Percentiles rank a stretch among this genome's conserved stretches.
Evolutionary conservation across 1,140 invertebrate genomes (phyloP).

Genomic region (Plutomurus gul): DNA sequence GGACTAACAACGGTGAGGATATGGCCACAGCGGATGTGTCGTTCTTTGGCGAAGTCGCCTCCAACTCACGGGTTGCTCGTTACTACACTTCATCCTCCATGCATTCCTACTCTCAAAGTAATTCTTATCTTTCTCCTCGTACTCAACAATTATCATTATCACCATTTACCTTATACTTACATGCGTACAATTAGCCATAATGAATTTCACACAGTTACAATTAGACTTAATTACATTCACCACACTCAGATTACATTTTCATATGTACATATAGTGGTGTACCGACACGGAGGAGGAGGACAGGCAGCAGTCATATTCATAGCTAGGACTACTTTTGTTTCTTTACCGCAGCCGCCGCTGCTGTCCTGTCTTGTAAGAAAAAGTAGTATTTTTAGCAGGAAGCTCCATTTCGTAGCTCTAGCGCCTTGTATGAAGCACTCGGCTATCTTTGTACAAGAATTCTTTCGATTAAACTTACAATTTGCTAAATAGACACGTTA

Average conservation of each 20-base stretch:
- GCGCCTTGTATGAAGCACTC: too few relatives aligned
- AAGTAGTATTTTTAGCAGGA: too few relatives aligned
- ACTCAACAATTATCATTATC: conserved; percentile 8
- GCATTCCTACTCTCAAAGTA: conserved; percentile 53
- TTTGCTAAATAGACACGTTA: background rate
- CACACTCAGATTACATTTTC: background rate
- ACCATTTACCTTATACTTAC: conserved; percentile 12
- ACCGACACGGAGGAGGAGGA: too few relatives aligned
- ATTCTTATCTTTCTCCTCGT: conserved; percentile 16
- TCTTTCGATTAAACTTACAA: background rate
- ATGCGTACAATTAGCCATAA: background rate
- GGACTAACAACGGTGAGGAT: conserved; percentile 45
- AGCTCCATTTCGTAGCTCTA: too few relatives aligned
- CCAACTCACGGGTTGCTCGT: conserved; percentile 48
- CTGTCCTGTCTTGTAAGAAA: too few relatives aligned
- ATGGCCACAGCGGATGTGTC: conserved; percentile 53
- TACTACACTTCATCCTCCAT: conserved; percentile 48
- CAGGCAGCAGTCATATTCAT: too few relatives aligned
- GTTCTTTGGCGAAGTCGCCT: conserved; percentile 50
- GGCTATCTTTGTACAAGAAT: background rate
- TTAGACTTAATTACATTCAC: background rate
- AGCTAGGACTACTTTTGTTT: too few relatives aligned
- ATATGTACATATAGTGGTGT: background rate
- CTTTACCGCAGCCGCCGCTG: too few relatives aligned
- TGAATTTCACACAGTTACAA: conserved; percentile 5